Evolutionary conservation across 2,888 invertebrate genomes (phyloP), one percentile per base, ranked within the genome.

Genomic region (Empis stercorea): DNA sequence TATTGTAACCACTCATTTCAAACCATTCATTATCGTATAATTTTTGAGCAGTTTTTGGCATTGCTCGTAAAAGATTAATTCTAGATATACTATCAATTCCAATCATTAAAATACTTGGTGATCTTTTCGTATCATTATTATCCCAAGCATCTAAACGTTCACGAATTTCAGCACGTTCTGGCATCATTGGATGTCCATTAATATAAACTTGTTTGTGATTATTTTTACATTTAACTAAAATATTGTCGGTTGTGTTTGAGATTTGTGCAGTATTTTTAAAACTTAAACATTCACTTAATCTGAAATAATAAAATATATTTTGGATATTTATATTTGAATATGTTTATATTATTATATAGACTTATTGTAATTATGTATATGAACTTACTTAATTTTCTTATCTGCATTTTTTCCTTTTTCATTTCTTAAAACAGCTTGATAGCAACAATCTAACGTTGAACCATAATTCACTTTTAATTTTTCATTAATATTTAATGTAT

Each of bases 71-170:
- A 47, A 87, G 76, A 61, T 91, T 87, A 38, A 85, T 70, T 47
- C 88, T 69, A 0, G 92, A 91, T 57, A 92, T 80, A 40, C 87
- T 86, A 61, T 92, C 91, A 57, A 93, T 81, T 36, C 91, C 92
- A 15, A 94, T 63, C 61, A 91, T 71, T 30, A 92, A 66, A 0
- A 93, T 79, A 60, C 81, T 84, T 15, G 80, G 65, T 38, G 70
- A 70, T 16, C 61, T 57, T 13, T 49, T 69, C 3, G 48, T 40
- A 20, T 55, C 54, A 4, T 50, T 49, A 1, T 50, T 38, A 4
- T 55, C 52, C 63, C 62, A 63, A 3, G 61, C 52, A 53, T 60
- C 45, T 34, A 68, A 54, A 57, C 73, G 62, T 53, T 74, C 65
- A 53, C 74, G 64, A 46, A 80, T 63, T 52, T 71, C 65, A 54